Conservation (phyloP, 2,888 invertebrate genomes). For the Drosophila yooni region DNA sequence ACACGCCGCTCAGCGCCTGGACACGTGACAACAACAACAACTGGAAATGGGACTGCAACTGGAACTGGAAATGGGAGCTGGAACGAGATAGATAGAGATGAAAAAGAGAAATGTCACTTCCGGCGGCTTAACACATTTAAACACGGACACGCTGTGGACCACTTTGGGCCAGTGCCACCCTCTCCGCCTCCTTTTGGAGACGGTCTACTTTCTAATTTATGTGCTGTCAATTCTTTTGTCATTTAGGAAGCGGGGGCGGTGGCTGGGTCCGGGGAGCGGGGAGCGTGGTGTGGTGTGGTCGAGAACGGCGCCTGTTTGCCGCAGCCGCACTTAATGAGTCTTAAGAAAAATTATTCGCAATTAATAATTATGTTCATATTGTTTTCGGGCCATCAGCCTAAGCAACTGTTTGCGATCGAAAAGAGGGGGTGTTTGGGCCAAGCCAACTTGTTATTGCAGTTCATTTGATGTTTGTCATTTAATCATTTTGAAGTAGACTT, state of each 20-base stretch:
- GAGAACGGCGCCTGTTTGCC: conserved; percentile 66
- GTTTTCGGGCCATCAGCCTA: conserved; percentile 56
- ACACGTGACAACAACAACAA: conserved; percentile 68
- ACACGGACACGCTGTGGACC: conserved; percentile 58
- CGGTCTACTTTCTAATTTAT: conserved; percentile 79
- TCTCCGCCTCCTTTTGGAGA: conserved; percentile 7
- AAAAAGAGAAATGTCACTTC: conserved; percentile 76
- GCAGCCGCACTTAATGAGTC: conserved; percentile 77
- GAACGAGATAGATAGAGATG: conserved; percentile 25
- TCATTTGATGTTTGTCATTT: conserved; percentile 80
- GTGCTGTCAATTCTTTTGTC: conserved; percentile 81
- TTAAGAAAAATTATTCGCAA: conserved; percentile 81
- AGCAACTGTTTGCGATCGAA: conserved; percentile 35
- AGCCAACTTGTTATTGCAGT: conserved; percentile 71
- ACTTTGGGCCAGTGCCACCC: conserved; percentile 39
- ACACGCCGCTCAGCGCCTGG: conserved; percentile 71
- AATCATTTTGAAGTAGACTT: conserved; percentile 75
- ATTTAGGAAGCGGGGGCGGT: conserved; percentile 47
- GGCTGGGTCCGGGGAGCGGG: not conserved
- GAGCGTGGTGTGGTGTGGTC: conserved; percentile 33
- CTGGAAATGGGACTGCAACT: conserved; percentile 8
- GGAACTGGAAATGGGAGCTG: conserved; percentile 9
- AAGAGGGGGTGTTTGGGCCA: conserved; percentile 20
- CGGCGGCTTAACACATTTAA: conserved; percentile 79
- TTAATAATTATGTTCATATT: conserved; percentile 80